phyloP scores from a whole-genome alignment of 2,113 vertebrate species.

The Muscicapa adusta region DNA sequence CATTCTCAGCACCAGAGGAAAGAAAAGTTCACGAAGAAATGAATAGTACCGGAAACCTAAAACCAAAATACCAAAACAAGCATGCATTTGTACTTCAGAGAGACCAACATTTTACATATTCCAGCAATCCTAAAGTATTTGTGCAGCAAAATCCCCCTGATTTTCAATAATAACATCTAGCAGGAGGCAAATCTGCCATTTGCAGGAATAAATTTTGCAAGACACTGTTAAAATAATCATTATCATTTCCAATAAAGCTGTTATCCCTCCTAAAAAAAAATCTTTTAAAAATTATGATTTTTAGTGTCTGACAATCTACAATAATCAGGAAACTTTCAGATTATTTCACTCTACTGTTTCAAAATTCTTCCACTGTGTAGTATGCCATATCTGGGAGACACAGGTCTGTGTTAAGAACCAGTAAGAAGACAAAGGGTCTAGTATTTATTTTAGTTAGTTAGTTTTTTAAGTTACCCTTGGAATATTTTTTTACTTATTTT shows the following conservation, averaged over 20 bases:
- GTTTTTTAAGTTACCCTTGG: background rate
- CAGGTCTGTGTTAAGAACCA: background rate
- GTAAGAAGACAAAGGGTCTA: background rate
- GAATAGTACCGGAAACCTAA: constrained; percentile 10
- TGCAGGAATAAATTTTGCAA: background rate
- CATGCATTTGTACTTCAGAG: constrained; percentile 25
- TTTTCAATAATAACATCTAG: background rate
- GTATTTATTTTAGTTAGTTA: background rate
- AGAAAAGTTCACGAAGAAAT: constrained; percentile 36
- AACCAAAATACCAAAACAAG: constrained; percentile 34
- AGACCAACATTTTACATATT: constrained; percentile 14
- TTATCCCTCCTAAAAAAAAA: background rate
- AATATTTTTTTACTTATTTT: background rate
- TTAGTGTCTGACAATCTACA: background rate
- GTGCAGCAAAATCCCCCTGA: background rate
- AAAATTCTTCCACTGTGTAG: background rate
- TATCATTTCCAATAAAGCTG: background rate
- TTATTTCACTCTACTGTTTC: background rate
- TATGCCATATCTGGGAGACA: background rate
- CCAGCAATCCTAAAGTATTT: background rate
- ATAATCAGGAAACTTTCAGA: background rate
- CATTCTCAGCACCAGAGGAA: constrained; percentile 43
- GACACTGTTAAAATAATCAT: background rate
- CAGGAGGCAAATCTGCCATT: background rate
- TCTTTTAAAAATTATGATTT: background rate